Conservation (phyloP, 2,797 vertebrate genomes). For the Tapera naevia region DNA sequence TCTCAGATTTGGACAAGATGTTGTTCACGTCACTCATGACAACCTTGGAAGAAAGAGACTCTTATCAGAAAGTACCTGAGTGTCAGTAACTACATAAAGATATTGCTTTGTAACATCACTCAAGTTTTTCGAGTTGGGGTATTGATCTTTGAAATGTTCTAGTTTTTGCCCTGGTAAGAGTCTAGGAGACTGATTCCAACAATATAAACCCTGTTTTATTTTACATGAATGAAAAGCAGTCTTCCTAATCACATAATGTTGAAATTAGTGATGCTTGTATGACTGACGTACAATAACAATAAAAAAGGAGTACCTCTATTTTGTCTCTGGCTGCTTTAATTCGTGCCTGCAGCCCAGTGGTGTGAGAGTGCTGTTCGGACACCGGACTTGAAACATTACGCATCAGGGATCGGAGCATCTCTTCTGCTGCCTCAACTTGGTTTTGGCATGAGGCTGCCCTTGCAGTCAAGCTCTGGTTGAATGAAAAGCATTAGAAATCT, state of each 20-base stretch:
- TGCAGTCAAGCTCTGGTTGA: slow-evolving; percentile 82
- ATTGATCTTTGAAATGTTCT: background rate
- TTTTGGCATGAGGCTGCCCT: slow-evolving; percentile 84
- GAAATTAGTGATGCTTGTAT: background rate
- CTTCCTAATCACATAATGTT: background rate
- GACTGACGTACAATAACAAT: background rate
- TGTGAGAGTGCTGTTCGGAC: slow-evolving; percentile 79
- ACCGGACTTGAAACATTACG: slow-evolving; percentile 77
- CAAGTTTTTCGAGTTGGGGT: background rate
- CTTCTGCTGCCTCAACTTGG: slow-evolving; percentile 85
- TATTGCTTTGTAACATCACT: background rate
- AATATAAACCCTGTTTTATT: background rate
- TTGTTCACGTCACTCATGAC: slow-evolving; percentile 21
- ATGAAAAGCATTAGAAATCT: slow-evolving; percentile 10
- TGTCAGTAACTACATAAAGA: background rate
- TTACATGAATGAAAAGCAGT: background rate
- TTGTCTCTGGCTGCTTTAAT: slow-evolving; percentile 76
- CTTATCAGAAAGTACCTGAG: background rate
- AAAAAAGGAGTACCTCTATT: slow-evolving; percentile 67
- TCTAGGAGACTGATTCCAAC: background rate
- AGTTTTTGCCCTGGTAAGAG: background rate
- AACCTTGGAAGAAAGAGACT: slow-evolving; percentile 56
- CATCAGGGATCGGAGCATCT: slow-evolving; percentile 80
- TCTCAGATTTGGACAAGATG: background rate
- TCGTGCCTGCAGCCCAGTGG: slow-evolving; percentile 78